A percentile compares a stretch with the other conserved stretches of the same genome.
Conservation (phyloP, 2,888 invertebrate species). For the Saturnia pavonia region DNA sequence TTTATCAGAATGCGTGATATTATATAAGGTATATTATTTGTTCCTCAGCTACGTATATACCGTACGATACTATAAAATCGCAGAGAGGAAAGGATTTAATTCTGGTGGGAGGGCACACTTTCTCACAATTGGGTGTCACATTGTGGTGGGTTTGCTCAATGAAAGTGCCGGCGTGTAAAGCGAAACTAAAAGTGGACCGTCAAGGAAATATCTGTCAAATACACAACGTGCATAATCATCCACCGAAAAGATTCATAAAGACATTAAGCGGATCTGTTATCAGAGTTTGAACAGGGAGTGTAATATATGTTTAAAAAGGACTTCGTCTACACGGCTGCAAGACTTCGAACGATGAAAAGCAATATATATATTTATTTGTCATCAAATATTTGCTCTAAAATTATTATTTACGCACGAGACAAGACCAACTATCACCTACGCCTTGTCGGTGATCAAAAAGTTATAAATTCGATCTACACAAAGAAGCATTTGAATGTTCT, state of each 20-base stretch:
- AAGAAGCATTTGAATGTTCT: no score
- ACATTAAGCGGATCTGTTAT: background rate
- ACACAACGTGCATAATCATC: constrained; percentile 28
- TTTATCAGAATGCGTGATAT: no score
- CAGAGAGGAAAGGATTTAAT: constrained; percentile 36
- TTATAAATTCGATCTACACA: no score
- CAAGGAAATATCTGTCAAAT: constrained; percentile 25
- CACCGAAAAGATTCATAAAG: constrained; percentile 15
- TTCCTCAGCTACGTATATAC: constrained; percentile 12
- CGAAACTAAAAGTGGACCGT: constrained; percentile 32
- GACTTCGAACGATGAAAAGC: no score
- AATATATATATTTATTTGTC: no score
- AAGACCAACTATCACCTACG: no score
- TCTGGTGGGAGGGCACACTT: constrained; percentile 35
- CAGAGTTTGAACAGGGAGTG: background rate
- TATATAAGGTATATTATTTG: background rate
- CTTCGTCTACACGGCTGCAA: no score
- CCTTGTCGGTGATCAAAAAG: background rate
- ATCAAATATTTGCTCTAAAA: no score
- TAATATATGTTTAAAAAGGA: background rate
- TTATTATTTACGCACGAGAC: no score
- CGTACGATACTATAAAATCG: constrained; percentile 33
- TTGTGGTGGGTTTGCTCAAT: constrained; percentile 24
- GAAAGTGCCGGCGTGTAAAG: constrained; percentile 29
- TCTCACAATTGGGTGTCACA: constrained; percentile 22